Evolutionary conservation across 2,888 invertebrate genomes (phyloP).

Genomic region (Epinotia nisella): DNA sequence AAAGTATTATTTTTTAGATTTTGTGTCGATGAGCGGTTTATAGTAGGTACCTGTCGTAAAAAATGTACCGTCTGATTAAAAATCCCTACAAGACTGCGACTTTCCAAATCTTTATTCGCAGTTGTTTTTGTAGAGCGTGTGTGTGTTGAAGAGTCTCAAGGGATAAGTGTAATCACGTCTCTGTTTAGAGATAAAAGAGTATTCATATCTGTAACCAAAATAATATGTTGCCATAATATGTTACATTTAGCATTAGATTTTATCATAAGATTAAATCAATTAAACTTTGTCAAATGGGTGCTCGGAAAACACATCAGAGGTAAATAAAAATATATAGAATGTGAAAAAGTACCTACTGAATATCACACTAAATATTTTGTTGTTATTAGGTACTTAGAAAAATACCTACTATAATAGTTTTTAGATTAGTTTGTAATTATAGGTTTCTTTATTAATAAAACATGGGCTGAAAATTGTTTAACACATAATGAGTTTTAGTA

Average conservation of each 20-base stretch:
- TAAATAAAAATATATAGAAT: slow-evolving; percentile 59
- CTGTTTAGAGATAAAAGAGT: slow-evolving; percentile 46
- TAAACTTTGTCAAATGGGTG: slow-evolving; percentile 71
- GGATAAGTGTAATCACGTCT: slow-evolving; percentile 41
- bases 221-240: slow-evolving; percentile 76
- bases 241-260: slow-evolving; percentile 65
- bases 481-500: slow-evolving; percentile 46
- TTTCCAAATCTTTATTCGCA: slow-evolving; percentile 42
- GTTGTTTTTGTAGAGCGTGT: slow-evolving; percentile 38
- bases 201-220: slow-evolving; percentile 71
- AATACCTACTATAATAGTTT: slow-evolving; percentile 65
- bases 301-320: slow-evolving; percentile 75
- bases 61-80: slow-evolving; percentile 69
- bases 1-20: slow-evolving; percentile 73
- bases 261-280: slow-evolving; percentile 59
- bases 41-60: slow-evolving; percentile 71
- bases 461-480: slow-evolving; percentile 50
- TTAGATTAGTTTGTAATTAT: slow-evolving; percentile 57
- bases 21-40: slow-evolving; percentile 63
- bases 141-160: slow-evolving; percentile 34
- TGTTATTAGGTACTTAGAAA: slow-evolving; percentile 64
- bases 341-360: slow-evolving; percentile 62
- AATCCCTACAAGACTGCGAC: slow-evolving; percentile 60
- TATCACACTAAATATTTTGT: slow-evolving; percentile 68
- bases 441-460: slow-evolving; percentile 53